Base-by-base conservation (phyloP, 2,888 invertebrate genomes). In the Matsumyia berberina region DNA sequence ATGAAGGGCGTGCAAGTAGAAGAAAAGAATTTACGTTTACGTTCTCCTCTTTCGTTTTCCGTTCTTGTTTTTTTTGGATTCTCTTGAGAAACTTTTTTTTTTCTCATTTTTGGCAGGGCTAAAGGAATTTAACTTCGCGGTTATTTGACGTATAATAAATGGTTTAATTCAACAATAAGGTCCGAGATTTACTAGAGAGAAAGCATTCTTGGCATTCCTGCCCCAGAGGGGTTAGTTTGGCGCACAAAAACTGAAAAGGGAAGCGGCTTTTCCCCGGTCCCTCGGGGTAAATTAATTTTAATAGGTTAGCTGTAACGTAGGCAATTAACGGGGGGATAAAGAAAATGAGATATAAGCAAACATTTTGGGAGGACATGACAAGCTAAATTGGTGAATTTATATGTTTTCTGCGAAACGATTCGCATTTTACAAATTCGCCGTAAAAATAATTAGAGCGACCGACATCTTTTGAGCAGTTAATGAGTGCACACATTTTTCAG, bases 61-160 rank as follows among this genome's bases (percentile, higher is more conserved):
- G 2, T 11, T 12, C n/a, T 19, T n/a, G 2, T 29, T 62, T 44
- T 44, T 4, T 24, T 24, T 24, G 4, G 24, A 1, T 24, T 24
- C 4, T 24, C 24, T n/a, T n/a, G n/a, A n/a, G n/a, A n/a, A n/a
- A n/a, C 24, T 12, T 12, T 49, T 15, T 8, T 17, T 29, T n/a
- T 42, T 42, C 15, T n/a, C 4, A 3, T 24, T 24, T 42, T 31
- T 35, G 39, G 12, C 1, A 31, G 5, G 29, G 53, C 5, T 9
- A 46, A 31, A 49, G 29, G 15, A 35, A 55, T 60, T 58, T 9
- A 62, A 42, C 12, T 44, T 53, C 31, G 33, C n/a, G 69, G 69
- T 55, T 55, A 12, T 51, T 64, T 42, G 37, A n/a, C 24, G 19
- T 66, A 39, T 31, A 64, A 33, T 15, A 35, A 78, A 79, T 79